Evolutionary conservation across 2,888 invertebrate genomes (phyloP), one percentile per base, ranked within the genome.

Genomic region (Himalopsyche japonica): DNA sequence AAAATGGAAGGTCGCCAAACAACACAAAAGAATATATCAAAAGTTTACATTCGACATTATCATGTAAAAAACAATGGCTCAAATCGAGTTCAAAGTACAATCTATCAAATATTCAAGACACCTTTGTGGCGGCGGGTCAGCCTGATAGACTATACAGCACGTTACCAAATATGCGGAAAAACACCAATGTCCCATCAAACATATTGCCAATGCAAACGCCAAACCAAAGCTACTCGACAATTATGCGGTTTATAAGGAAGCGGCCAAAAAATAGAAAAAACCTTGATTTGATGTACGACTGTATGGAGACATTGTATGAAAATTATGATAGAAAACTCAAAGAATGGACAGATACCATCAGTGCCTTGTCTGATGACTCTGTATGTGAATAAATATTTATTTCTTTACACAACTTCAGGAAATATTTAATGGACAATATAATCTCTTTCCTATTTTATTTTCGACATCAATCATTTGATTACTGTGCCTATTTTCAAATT

Each of bases 311-410:
- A 6, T 89, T 92, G 82, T 92, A 92, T 87, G 89, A 91, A 86
- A 91, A 92, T 85, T 92, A 92, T 85, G 92, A 92, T 85, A 90
- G 89, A 88, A 90, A 92, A 30, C 88, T 92, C 84, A 91, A 92
- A 87, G 90, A 91, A 86, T 92, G 92, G 92, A 92, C 92, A 87
- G 92, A 92, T 83, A 91, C 91, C 49, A 89, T 92, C 24, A 82
- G 82, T 37, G 80, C 48, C 27, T 24, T 85, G 24, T 84, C 86
- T 8, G 79, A 82, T 32, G 82, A 85, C 82, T 85, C 85, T 80
- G 86, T 87, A 86, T n/a, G n/a, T n/a, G n/a, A n/a, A 6, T 78
- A 30, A n/a, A 18, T 82, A 20, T 70, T 27, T 24, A 20, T 81
- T 70, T n/a, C 47, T 81, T 70, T 64, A 18, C 20, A 27, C 32